Evolutionary conservation across 92 coral and sea anemone species (phyloP), one percentile per base, ranked within the genome.

Genomic region (Muricea muricata): DNA sequence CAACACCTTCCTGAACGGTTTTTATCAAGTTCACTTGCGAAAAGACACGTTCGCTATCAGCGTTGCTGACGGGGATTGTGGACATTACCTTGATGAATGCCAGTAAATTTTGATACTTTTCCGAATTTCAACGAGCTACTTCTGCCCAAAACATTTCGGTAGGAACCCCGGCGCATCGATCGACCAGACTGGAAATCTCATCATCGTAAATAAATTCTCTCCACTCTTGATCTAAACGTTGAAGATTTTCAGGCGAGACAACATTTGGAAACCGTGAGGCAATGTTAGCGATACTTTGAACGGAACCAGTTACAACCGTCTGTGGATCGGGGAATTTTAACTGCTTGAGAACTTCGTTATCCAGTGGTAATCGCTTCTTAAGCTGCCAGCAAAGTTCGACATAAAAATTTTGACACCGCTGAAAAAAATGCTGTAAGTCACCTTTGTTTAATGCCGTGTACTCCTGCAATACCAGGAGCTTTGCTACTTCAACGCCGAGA

Each of bases 21-120:
- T 71, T 71, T 52, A 71, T 71, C 54, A 71, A n/a, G 77, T 71
- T 71, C 14, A 71, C 77, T 30, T 71, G 47, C 24, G 77, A 71
- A 71, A 71, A 71, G 50, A 30, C 48, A 69, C 75, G 75, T 69
- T 69, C 75, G 34, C 75, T 31, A 37, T 69, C 75, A 23, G 76
- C 50, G 10, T 39, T 72, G 78, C 78, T 72, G 10, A 72, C 56
- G 0, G 78, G 78, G 4, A 72, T 72, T 1, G 78, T 39, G 39
- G 6, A 72, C 78, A 72, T 72, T 1, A 32, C 56, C 78, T 39
- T 72, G 0, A 57, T 57, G 24, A 72, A 72, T 72, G 56, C 78
- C 42, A 17, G 0, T 21, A 72, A 72, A 72, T 72, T 72, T 32
- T 1, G 78, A 32, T 39, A 72, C 56, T n/a, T 72, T 72, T 3